Evolutionary conservation across 2,888 invertebrate species (phyloP).

Genomic region (Parasteatoda lunata): DNA sequence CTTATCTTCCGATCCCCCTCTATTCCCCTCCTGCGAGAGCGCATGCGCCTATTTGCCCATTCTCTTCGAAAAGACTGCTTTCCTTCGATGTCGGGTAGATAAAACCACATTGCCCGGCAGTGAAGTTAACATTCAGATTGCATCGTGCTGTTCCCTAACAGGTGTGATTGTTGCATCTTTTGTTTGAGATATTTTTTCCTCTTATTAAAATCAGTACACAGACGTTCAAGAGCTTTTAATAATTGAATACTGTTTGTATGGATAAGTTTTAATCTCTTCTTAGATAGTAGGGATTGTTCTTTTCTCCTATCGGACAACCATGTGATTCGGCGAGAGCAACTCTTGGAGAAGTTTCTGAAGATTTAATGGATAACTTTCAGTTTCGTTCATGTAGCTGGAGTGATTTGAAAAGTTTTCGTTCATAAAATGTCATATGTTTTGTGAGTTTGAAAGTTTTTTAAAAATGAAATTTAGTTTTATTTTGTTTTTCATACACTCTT

Average conservation of each 20-base stretch:
- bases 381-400: too few relatives aligned
- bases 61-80: slow-evolving; percentile 36
- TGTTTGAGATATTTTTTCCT: background rate
- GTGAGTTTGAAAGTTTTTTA: too few relatives aligned
- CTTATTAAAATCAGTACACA: too few relatives aligned
- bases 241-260: background rate
- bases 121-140: slow-evolving; percentile 10
- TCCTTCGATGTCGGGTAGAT: slow-evolving; percentile 24
- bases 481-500: too few relatives aligned
- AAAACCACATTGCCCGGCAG: slow-evolving; percentile 17
- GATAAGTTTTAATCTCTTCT: background rate
- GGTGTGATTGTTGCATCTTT: background rate
- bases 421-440: too few relatives aligned
- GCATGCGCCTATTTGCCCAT: background rate
- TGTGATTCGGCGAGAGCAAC: background rate
- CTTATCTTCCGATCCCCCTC: slow-evolving; percentile 42
- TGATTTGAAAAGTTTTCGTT: too few relatives aligned
- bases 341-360: background rate
- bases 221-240: background rate
- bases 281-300: background rate
- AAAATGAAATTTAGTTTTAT: too few relatives aligned
- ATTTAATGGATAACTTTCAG: background rate
- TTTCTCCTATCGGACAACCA: background rate
- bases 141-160: background rate
- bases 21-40: slow-evolving; percentile 7